These are phyloP conservation scores for Chrysolina oricalcia DNA, from an alignment of 2,888 invertebrate genomes.

Conservation along the genomic window DNA sequence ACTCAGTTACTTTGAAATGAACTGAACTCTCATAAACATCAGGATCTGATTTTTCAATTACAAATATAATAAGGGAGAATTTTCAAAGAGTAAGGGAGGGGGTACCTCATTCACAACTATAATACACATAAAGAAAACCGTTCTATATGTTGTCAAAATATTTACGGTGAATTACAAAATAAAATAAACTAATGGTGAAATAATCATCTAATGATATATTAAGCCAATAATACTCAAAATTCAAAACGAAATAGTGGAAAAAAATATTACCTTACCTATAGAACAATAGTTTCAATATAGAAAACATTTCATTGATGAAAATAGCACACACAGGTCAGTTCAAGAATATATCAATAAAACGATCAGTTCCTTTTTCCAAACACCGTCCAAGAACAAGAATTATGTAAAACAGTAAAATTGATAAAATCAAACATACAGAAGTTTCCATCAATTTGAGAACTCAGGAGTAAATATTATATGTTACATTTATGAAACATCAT, in stretches of 20 bases:
- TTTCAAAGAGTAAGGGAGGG: too few species aligned
- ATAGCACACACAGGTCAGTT: background rate
- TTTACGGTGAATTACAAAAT: background rate
- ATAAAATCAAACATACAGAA: background rate
- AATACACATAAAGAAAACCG: too few species aligned
- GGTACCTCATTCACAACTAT: too few species aligned
- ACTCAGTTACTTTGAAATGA: too few species aligned
- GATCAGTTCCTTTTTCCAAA: background rate
- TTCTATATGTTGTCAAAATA: background rate
- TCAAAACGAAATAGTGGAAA: conserved; percentile 11
- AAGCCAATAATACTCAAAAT: conserved; percentile 24
- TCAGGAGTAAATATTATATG: too few species aligned
- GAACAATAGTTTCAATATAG: conserved; percentile 5
- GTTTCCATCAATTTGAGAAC: background rate
- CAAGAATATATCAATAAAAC: background rate
- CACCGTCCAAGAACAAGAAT: background rate
- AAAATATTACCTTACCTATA: conserved; percentile 22
- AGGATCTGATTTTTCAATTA: too few species aligned
- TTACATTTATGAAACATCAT: too few species aligned
- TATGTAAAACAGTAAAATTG: background rate
- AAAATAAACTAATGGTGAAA: background rate
- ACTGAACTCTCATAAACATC: too few species aligned
- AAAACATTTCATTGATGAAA: conserved; percentile 10
- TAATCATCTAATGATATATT: conserved; percentile 15
- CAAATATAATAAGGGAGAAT: too few species aligned